Conservation (phyloP, 2,797 vertebrate species). For the Schizopygopsis malacanthus region DNA sequence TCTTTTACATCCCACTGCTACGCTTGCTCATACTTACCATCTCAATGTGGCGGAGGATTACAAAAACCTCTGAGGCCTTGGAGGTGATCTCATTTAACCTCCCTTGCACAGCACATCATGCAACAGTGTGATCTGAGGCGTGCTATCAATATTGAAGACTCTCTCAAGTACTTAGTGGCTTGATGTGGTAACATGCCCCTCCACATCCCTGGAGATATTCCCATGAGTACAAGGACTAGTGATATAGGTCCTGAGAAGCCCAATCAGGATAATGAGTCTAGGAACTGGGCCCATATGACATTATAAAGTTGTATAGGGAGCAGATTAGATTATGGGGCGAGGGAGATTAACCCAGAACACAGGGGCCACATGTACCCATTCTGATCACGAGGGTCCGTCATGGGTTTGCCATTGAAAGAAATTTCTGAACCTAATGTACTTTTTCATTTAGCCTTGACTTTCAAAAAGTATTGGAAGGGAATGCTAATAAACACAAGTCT, state of each 20-base stretch:
- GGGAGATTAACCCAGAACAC: conserved; percentile 50
- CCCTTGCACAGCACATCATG: conserved; percentile 41
- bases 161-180: conserved; percentile 28
- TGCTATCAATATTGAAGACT: conserved; percentile 39
- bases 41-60: conserved; percentile 27
- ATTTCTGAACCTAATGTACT: conserved; percentile 48
- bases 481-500: conserved; percentile 18
- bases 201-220: conserved; percentile 31
- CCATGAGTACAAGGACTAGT: conserved; percentile 16
- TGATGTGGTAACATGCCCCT: conserved; percentile 23
- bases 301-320: conserved; percentile 50
- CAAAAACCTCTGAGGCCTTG: conserved; percentile 33
- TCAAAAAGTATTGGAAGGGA: conserved; percentile 1
- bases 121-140: conserved; percentile 16
- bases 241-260: conserved; percentile 22
- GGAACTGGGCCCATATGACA: conserved; percentile 50
- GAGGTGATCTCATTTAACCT: conserved; percentile 30
- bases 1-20: conserved; percentile 36
- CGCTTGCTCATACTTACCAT: conserved; percentile 40
- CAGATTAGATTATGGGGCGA: conserved; percentile 54
- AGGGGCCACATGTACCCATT: conserved; percentile 41
- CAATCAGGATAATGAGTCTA: conserved; percentile 43
- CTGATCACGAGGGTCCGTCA: conserved; percentile 46
- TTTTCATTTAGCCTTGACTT: conserved; percentile 35
- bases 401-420: conserved; percentile 45